phyloP scores from a whole-genome alignment of 2,113 vertebrate species.

The Xenus cinereus region DNA sequence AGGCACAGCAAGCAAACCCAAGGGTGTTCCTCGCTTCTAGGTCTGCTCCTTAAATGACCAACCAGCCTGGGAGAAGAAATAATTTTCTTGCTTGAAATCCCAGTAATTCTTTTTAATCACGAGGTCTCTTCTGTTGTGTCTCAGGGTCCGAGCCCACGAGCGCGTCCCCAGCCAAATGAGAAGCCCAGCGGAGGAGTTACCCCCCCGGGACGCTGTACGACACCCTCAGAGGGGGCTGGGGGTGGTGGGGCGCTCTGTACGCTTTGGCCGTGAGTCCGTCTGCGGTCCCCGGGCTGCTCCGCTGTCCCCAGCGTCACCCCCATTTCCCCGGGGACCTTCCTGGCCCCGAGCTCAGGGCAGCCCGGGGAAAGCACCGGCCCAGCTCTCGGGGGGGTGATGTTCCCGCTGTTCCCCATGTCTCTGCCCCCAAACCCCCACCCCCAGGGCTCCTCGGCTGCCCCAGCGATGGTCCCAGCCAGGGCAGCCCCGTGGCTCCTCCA shows the following conservation, averaged over 20 bases:
- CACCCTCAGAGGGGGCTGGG: too few species aligned
- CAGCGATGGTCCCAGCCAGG: too few species aligned
- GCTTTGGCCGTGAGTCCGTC: accelerated
- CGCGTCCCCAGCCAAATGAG: neutral
- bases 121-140: neutral
- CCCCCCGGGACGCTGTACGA: accelerated
- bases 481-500: too few species aligned
- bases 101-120: accelerated
- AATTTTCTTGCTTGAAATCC: neutral
- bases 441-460: neutral
- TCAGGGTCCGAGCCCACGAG: neutral
- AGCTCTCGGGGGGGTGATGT: neutral
- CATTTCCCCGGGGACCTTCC: neutral
- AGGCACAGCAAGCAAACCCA: neutral
- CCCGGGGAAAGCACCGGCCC: neutral
- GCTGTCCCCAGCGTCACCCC: neutral
- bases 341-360: neutral
- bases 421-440: neutral
- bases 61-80: neutral
- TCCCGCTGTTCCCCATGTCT: neutral
- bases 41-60: neutral
- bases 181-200: accelerated
- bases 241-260: neutral
- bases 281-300: neutral
- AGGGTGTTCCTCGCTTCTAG: accelerated